These are phyloP conservation scores for Prionailurus bengalensis DNA, from an alignment of 2,113 vertebrate species.

Conservation along the genomic window DNA sequence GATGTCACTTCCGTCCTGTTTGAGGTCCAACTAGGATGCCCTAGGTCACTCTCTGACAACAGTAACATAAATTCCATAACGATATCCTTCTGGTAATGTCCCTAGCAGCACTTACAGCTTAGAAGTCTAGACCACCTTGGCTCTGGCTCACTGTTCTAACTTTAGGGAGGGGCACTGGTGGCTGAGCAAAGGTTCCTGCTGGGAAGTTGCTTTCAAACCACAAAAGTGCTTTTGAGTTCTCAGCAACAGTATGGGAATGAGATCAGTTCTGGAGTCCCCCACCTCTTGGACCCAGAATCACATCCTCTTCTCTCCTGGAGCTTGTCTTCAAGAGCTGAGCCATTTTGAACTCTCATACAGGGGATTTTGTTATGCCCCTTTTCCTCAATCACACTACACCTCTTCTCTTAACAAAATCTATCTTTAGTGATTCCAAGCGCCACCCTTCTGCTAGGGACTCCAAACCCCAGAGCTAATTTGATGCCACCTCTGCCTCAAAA, in stretches of 20 bases:
- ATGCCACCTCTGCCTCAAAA: slow-evolving; percentile 20
- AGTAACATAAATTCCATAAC: neutral
- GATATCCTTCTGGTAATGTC: neutral
- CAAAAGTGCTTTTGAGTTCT: neutral
- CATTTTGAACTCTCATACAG: neutral
- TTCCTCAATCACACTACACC: neutral
- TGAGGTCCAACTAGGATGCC: neutral
- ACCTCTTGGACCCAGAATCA: neutral
- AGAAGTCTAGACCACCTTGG: neutral
- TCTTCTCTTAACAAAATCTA: neutral
- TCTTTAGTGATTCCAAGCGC: neutral
- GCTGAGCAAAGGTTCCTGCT: neutral
- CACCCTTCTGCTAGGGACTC: neutral
- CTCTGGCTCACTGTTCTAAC: neutral
- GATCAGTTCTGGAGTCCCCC: neutral
- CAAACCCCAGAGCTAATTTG: neutral
- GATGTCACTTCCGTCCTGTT: neutral
- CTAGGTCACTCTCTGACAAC: neutral
- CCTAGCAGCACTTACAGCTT: neutral
- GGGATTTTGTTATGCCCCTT: neutral
- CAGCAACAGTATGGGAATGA: neutral
- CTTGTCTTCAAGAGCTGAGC: neutral
- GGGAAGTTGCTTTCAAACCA: neutral
- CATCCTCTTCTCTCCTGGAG: neutral
- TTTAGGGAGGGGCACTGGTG: neutral